Percentiles rank a stretch among this genome's conserved stretches.
Conservation (phyloP, 2,888 invertebrate genomes). For the Protodeltote pygarga region DNA sequence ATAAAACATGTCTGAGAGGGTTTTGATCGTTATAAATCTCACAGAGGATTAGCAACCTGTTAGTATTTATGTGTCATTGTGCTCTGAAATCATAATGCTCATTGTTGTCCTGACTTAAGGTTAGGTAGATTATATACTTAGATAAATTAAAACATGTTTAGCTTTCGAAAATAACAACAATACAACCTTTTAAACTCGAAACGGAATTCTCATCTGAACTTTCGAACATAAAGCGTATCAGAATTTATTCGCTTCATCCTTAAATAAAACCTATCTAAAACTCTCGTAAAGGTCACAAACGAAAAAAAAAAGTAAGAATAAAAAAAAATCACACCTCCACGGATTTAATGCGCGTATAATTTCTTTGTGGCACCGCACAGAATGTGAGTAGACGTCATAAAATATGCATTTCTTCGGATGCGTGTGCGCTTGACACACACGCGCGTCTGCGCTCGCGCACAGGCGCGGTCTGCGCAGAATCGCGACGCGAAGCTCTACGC, state of each 20-base stretch:
- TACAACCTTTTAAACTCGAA: conserved; percentile 6
- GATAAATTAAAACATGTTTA: too few species aligned
- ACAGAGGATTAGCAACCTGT: conserved; percentile 25
- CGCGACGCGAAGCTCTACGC: conserved; percentile 46
- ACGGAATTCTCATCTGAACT: conserved; percentile 14
- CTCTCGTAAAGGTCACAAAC: conserved; percentile 53
- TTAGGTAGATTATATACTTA: background rate
- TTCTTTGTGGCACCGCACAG: conserved; percentile 87
- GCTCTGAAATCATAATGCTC: conserved; percentile 1
- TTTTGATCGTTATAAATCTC: background rate
- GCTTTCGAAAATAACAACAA: too few species aligned
- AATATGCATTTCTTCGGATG: conserved; percentile 85
- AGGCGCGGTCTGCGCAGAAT: conserved; percentile 33
- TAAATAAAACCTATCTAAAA: conserved; percentile 52
- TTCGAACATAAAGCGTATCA: conserved; percentile 34
- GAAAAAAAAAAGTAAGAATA: conserved; percentile 56
- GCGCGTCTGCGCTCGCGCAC: conserved; percentile 28
- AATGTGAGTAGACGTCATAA: conserved; percentile 86
- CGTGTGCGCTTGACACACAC: conserved; percentile 64
- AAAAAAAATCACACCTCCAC: conserved; percentile 79
- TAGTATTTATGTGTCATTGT: conserved; percentile 36
- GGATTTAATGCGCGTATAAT: conserved; percentile 86
- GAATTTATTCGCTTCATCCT: conserved; percentile 32
- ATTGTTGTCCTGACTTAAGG: conserved; percentile 21
- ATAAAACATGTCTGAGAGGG: background rate